phyloP scores from a whole-genome alignment of 2,888 invertebrate species.

The Melanotus villosus region DNA sequence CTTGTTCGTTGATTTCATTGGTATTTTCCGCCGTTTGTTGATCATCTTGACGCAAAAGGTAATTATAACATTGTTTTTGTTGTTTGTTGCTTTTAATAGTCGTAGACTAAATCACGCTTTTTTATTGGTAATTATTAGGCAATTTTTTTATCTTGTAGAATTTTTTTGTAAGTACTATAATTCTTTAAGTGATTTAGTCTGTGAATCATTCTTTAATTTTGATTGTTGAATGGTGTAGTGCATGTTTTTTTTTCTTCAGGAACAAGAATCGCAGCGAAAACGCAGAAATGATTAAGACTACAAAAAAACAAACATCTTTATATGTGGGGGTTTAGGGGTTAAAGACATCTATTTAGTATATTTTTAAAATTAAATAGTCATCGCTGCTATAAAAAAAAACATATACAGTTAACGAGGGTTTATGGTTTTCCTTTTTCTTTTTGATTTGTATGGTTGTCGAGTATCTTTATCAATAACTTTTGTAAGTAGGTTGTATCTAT shows the following conservation, averaged over 20 bases:
- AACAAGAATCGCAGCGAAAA: constrained; percentile 65
- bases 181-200: too few species aligned
- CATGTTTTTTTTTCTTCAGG: constrained; percentile 51
- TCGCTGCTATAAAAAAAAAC: constrained; percentile 18
- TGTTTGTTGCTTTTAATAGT: too few species aligned
- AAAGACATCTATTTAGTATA: constrained; percentile 15
- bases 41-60: constrained; percentile 94
- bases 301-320: constrained; percentile 2
- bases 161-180: too few species aligned
- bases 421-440: too few species aligned
- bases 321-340: constrained; percentile 16
- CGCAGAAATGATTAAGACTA: constrained; percentile 60
- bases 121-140: too few species aligned
- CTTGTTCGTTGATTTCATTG: constrained; percentile 94
- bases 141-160: too few species aligned
- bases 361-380: constrained; percentile 14
- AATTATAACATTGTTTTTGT: too few species aligned
- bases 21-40: constrained; percentile 92
- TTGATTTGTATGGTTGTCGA: constrained; percentile 6
- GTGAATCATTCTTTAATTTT: too few species aligned
- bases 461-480: constrained; percentile 33
- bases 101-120: too few species aligned
- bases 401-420: constrained; percentile 22
- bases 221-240: not conserved
- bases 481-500: constrained; percentile 39